Percentiles rank a stretch among this genome's conserved stretches.
phyloP scores from a whole-genome alignment of 2,888 invertebrate genomes.

The Minunthozetes semirufus region DNA sequence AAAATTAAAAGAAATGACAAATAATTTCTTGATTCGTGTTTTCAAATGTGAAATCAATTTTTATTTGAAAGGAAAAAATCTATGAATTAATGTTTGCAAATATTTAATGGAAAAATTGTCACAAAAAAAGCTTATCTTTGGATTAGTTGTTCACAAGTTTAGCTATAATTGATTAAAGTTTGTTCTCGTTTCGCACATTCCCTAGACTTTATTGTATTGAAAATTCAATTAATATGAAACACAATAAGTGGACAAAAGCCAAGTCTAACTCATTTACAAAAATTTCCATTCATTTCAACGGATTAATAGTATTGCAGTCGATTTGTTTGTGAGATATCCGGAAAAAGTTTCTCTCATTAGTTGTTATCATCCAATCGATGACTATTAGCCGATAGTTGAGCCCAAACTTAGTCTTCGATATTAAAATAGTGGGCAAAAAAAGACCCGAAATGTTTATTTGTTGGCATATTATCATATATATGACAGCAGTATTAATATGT shows the following conservation, averaged over 20 bases:
- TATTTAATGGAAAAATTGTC: neutral
- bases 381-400: neutral
- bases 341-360: neutral
- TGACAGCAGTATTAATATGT: slow-evolving; percentile 12
- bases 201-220: neutral
- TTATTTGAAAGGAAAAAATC: neutral
- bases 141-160: neutral
- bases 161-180: slow-evolving; percentile 1
- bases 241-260: slow-evolving; percentile 8
- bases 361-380: neutral
- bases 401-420: neutral
- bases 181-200: neutral
- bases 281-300: neutral
- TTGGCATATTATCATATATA: neutral
- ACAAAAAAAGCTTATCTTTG: neutral
- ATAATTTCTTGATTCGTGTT: neutral
- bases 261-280: neutral
- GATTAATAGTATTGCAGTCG: neutral
- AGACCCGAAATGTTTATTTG: neutral
- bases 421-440: neutral
- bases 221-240: neutral
- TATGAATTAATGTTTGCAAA: neutral
- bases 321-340: neutral
- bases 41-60: neutral
- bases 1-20: neutral